phyloP scores from a whole-genome alignment of 2,888 invertebrate genomes.

The Hypena proboscidalis region DNA sequence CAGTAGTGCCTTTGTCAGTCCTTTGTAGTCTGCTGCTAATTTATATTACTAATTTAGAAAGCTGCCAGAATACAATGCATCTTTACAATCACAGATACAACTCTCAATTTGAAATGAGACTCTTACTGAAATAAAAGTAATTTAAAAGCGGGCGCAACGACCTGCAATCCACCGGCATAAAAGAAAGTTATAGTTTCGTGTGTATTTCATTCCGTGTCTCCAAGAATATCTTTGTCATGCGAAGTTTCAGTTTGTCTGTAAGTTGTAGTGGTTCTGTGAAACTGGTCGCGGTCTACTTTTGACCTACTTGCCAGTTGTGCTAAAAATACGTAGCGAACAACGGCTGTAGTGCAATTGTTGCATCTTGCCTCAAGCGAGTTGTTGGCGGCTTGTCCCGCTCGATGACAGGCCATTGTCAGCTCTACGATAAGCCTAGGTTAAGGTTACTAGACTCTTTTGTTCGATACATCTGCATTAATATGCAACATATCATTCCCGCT shows the following conservation, averaged over 20 bases:
- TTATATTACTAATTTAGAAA: too few relatives aligned
- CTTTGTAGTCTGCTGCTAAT: too few relatives aligned
- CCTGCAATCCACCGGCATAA: conserved; percentile 22
- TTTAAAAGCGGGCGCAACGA: conserved; percentile 27
- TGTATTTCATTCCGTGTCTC: conserved; percentile 20
- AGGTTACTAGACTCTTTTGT: conserved; percentile 7
- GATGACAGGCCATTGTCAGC: conserved; percentile 17
- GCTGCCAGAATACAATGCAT: background rate
- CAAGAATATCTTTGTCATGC: conserved; percentile 20
- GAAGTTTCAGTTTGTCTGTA: conserved; percentile 23
- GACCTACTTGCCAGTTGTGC: conserved; percentile 52
- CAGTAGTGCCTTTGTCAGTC: too few relatives aligned
- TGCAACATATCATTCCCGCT: too few relatives aligned
- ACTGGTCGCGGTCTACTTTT: conserved; percentile 29
- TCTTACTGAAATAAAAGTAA: conserved; percentile 14
- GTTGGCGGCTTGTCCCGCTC: conserved; percentile 11
- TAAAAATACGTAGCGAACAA: conserved; percentile 44
- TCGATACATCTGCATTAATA: background rate
- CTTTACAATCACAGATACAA: background rate
- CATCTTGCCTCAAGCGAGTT: conserved; percentile 11
- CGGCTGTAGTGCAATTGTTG: conserved; percentile 37
- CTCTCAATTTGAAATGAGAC: background rate
- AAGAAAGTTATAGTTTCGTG: conserved; percentile 29
- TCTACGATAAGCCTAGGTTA: conserved; percentile 13
- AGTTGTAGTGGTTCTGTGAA: conserved; percentile 18